Evolutionary conservation across 2,113 vertebrate species (phyloP).

Genomic region (Spheniscus mendiculus): DNA sequence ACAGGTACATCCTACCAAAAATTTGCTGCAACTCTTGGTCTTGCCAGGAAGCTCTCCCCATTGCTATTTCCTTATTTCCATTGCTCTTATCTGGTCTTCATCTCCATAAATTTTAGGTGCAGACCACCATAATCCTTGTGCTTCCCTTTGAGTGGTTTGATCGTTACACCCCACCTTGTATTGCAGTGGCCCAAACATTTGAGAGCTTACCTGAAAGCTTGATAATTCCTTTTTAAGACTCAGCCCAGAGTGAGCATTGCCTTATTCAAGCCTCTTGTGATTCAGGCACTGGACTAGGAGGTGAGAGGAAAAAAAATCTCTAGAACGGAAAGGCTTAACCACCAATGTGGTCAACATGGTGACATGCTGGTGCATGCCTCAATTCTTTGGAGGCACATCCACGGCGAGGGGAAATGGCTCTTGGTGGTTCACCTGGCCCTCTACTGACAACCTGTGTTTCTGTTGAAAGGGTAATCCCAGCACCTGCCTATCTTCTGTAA

Average conservation of each 20-base stretch:
- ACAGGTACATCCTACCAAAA: background rate
- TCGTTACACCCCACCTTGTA: background rate
- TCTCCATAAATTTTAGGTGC: background rate
- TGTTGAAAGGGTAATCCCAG: background rate
- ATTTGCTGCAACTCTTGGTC: background rate
- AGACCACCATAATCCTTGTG: background rate
- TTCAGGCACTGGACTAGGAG: background rate
- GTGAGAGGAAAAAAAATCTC: rapidly evolving
- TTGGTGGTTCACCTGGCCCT: background rate
- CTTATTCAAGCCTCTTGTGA: background rate
- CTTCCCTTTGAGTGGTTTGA: background rate
- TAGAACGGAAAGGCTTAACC: background rate
- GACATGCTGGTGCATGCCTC: background rate
- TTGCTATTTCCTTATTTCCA: background rate
- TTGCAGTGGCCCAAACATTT: background rate
- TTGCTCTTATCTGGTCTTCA: background rate
- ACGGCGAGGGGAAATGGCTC: rapidly evolving
- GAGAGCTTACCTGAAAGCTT: background rate
- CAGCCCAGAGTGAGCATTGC: rapidly evolving
- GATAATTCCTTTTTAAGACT: background rate
- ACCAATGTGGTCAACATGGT: background rate
- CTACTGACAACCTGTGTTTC: rapidly evolving
- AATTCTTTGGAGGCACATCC: background rate
- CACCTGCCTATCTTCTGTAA: background rate
- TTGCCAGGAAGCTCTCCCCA: background rate